These are phyloP conservation scores for Chamaedrilus cognettii DNA, from an alignment of 2,888 invertebrate species.

Conservation along the genomic window DNA sequence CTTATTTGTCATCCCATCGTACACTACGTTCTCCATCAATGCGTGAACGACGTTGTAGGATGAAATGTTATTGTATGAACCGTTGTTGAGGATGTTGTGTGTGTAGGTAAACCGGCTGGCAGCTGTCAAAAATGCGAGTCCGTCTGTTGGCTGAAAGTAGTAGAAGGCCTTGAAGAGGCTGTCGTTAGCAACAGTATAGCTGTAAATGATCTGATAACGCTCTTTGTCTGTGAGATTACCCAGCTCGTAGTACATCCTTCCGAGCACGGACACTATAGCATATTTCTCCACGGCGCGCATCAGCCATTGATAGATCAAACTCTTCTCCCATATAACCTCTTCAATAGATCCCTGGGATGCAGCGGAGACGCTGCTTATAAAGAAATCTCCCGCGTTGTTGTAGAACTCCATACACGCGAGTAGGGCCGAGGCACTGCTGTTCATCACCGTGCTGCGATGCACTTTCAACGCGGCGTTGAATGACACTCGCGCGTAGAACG, in stretches of 20 bases:
- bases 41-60: not conserved
- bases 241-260: not conserved
- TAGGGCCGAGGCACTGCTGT: not conserved
- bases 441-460: not conserved
- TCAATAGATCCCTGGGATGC: not conserved
- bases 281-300: not conserved
- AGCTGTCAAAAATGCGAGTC: no score
- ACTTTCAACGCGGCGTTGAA: slow-evolving; percentile 5
- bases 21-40: not conserved
- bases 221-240: not conserved
- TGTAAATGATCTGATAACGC: not conserved
- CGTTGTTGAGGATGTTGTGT: not conserved
- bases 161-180: slow-evolving; percentile 15
- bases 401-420: not conserved
- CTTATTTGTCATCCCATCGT: not conserved
- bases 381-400: not conserved
- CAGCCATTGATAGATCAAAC: not conserved
- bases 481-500: not conserved
- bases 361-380: not conserved
- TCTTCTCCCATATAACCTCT: not conserved
- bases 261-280: not conserved
- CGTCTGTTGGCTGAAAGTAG: not conserved
- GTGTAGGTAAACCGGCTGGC: not conserved
- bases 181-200: slow-evolving; percentile 16
- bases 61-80: not conserved